Conservation (phyloP, 2,797 vertebrate species). For the Pelochelys cantorii region DNA sequence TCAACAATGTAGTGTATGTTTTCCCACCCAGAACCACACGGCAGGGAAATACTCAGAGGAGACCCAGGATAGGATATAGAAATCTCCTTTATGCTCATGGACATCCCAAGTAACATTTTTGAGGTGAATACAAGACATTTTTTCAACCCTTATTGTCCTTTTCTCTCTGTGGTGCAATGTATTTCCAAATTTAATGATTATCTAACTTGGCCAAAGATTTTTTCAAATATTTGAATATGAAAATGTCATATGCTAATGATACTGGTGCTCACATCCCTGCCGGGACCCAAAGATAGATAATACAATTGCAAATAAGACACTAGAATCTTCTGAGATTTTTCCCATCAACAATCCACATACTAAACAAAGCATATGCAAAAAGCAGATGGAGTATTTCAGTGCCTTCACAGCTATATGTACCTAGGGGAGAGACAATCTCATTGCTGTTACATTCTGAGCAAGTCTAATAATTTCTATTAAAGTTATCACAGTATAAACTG, state of each 20-base stretch:
- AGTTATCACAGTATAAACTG: background rate
- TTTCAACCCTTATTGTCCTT: background rate
- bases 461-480: slow-evolving; percentile 31
- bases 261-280: background rate
- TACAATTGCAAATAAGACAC: slow-evolving; percentile 37
- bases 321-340: background rate
- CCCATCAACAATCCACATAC: background rate
- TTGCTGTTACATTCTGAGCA: background rate
- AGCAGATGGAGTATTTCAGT: slow-evolving; percentile 54
- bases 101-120: background rate
- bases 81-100: background rate
- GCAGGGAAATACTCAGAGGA: background rate
- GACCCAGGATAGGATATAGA: background rate
- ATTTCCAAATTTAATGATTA: background rate
- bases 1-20: background rate
- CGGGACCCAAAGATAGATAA: background rate
- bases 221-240: background rate
- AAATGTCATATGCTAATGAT: background rate
- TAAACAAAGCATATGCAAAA: slow-evolving; percentile 32
- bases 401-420: background rate
- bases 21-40: background rate
- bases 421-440: background rate
- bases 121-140: background rate
- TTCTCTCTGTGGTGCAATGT: background rate
- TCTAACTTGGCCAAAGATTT: background rate